Evolutionary conservation across 1,140 invertebrate species (phyloP), one percentile per base, ranked within the genome.

Genomic region (Diuraphis noxia): DNA sequence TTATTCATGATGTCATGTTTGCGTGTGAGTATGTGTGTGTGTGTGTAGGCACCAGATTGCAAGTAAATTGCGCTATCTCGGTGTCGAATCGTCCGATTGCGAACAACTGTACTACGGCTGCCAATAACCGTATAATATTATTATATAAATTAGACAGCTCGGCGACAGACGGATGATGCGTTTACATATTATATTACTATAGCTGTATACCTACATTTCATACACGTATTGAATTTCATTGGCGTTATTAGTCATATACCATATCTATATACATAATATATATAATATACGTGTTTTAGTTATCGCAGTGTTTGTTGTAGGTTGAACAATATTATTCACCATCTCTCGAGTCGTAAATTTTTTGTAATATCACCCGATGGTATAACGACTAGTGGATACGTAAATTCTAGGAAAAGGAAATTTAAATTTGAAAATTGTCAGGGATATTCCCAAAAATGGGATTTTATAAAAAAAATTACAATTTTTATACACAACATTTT

Each of bases 81-180:
- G 56, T 72, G n/a, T 13, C 56, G 56, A n/a, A 72, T 72, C 56
- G 56, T 72, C 56, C 30, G 5, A 72, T 34, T 72, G 30, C 30
- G 10, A 63, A 63, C 56, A n/a, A 63, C 56, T n/a, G 56, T 4
- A 7, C 4, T 9, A n/a, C 13, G 30, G 30, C n/a, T 72, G 56
- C 56, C 56, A n/a, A n/a, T 72, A n/a, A 72, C 56, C n/a, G 56
- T 72, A 72, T 72, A 72, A n/a, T 72, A 72, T 63, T 23, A 72
- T 72, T 72, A 72, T 72, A 72, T 72, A n/a, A 72, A 72, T 72
- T n/a, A 72, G 56, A 72, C 56, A n/a, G 56, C 30, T 72, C 56
- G 30, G 56, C 56, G 56, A 72, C 56, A n/a, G n/a, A 72, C 56
- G 56, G n/a, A 72, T n/a, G 56, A 72, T n/a, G 56, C 30, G 30